Conservation (phyloP, 1,140 invertebrate genomes). For the Drosophila lowei region DNA sequence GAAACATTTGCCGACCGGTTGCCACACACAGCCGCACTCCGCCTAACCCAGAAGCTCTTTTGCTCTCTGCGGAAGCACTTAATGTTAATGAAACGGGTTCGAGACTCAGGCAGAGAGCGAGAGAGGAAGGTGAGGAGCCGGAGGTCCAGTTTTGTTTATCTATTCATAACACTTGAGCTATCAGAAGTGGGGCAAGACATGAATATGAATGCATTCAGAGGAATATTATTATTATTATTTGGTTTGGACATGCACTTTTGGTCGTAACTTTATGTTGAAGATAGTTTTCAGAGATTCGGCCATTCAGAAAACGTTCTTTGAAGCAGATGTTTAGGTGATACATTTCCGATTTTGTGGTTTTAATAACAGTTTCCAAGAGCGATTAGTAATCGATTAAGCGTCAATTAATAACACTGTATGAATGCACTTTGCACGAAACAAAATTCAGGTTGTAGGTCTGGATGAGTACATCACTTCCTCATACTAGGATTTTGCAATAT, state of each 20-base stretch:
- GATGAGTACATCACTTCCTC: no score
- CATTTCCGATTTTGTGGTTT: no score
- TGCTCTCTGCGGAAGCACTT: conserved; percentile 52
- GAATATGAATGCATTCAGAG: conserved; percentile 7
- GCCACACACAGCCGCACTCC: conserved; percentile 58
- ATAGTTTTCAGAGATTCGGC: background rate
- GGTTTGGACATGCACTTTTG: background rate
- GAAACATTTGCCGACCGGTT: conserved; percentile 55
- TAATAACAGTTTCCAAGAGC: no score
- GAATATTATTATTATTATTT: conserved; percentile 32
- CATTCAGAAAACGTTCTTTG: background rate
- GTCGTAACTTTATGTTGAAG: background rate
- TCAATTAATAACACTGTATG: no score
- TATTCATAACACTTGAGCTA: conserved; percentile 10
- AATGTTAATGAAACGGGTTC: conserved; percentile 57
- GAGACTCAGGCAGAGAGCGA: background rate
- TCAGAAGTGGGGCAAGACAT: conserved; percentile 38
- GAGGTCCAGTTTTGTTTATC: conserved; percentile 42
- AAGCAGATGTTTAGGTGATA: background rate
- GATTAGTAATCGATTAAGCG: no score
- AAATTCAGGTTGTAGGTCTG: no score
- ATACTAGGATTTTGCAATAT: no score
- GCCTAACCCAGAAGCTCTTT: conserved; percentile 37
- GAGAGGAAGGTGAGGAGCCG: background rate
- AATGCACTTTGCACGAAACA: no score